Conservation (phyloP, 1,140 invertebrate species). For the Stegodyphus dumicola region DNA sequence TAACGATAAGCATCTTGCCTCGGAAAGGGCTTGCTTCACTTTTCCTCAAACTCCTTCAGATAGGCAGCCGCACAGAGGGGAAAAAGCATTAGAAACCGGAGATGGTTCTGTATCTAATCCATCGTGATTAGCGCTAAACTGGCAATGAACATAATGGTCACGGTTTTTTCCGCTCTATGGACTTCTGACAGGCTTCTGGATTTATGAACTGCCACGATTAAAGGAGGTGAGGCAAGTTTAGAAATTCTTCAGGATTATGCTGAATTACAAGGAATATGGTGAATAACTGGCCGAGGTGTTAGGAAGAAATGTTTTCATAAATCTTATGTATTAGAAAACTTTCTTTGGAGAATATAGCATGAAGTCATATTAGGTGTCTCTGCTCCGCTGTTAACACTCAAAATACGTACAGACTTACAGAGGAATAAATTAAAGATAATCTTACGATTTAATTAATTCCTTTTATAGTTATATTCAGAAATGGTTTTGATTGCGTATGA, state of each 20-base stretch:
- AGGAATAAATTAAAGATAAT: too few relatives aligned
- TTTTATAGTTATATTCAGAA: too few relatives aligned
- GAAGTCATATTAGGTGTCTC: too few relatives aligned
- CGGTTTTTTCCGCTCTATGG: constrained; percentile 49
- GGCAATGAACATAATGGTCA: constrained; percentile 60
- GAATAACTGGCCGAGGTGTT: constrained; percentile 33
- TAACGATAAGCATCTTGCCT: too few relatives aligned
- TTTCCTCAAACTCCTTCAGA: neutral
- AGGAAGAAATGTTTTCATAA: neutral
- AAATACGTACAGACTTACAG: too few relatives aligned
- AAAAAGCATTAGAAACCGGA: constrained; percentile 15
- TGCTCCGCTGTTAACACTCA: too few relatives aligned
- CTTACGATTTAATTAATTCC: too few relatives aligned
- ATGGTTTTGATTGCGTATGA: too few relatives aligned
- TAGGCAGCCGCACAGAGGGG: neutral
- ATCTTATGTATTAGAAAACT: too few relatives aligned
- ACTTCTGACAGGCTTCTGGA: constrained; percentile 39
- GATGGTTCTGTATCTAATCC: constrained; percentile 52
- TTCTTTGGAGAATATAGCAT: too few relatives aligned
- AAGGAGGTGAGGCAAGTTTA: neutral
- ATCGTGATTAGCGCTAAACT: constrained; percentile 57
- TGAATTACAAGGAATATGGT: constrained; percentile 5
- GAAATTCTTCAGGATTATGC: constrained; percentile 16
- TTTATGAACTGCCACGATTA: constrained; percentile 24
- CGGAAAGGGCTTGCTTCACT: neutral